These are phyloP conservation scores for Prionailurus viverrinus DNA, from an alignment of 2,113 vertebrate species.

Conservation along the genomic window DNA sequence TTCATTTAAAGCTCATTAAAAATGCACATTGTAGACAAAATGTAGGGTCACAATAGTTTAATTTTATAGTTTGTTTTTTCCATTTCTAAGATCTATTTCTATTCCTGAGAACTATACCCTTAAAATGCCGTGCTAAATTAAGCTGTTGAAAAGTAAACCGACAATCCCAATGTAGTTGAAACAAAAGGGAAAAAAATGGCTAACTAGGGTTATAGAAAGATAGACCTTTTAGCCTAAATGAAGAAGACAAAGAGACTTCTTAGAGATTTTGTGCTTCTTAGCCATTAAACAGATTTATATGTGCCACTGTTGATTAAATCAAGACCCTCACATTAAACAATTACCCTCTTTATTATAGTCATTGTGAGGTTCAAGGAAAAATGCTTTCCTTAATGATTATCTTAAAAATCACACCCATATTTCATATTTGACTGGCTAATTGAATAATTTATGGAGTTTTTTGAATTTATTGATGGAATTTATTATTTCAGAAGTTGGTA, in stretches of 20 bases:
- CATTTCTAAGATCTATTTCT: background rate
- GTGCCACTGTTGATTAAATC: background rate
- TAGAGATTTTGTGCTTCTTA: background rate
- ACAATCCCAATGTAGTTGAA: background rate
- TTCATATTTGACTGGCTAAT: background rate
- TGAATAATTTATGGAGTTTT: background rate
- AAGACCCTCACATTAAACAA: background rate
- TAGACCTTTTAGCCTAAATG: background rate
- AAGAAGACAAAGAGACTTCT: background rate
- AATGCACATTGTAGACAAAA: background rate
- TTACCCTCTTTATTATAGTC: background rate
- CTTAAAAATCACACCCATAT: background rate
- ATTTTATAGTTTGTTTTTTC: background rate
- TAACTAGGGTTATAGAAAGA: background rate
- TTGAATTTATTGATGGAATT: background rate
- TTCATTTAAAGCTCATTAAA: background rate
- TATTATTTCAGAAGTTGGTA: background rate
- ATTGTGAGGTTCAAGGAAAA: background rate
- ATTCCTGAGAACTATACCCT: background rate
- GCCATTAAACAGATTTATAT: background rate
- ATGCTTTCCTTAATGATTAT: background rate
- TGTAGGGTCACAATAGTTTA: background rate
- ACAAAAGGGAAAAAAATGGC: accelerated
- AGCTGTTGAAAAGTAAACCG: background rate
- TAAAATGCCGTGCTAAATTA: background rate